Conservation (phyloP, 2,888 invertebrate species). For the Serrognathus titanus region DNA sequence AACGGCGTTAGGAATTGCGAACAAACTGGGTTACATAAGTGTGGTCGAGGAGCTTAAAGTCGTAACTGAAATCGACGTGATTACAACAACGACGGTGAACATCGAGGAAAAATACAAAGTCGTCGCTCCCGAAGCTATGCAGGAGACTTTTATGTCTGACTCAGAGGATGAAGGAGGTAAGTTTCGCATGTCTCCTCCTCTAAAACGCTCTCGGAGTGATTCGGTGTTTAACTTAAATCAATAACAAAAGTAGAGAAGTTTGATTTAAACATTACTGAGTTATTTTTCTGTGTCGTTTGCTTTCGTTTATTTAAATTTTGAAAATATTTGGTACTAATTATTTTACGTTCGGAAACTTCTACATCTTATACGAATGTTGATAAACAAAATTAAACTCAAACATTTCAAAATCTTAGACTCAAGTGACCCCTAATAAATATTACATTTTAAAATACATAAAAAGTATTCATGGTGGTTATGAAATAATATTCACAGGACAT, state of each 20-base stretch:
- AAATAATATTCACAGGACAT: too few species aligned
- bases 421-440: too few species aligned
- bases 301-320: slow-evolving; percentile 10
- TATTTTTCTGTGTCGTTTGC: slow-evolving; percentile 13
- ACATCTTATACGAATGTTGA: too few species aligned
- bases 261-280: not conserved
- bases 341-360: not conserved
- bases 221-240: not conserved
- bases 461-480: too few species aligned
- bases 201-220: not conserved
- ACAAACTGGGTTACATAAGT: slow-evolving; percentile 94
- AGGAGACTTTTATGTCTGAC: slow-evolving; percentile 97
- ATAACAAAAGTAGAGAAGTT: slow-evolving; percentile 1
- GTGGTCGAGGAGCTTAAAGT: slow-evolving; percentile 95
- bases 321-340: slow-evolving; percentile 9
- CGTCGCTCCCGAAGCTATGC: slow-evolving; percentile 97
- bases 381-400: too few species aligned
- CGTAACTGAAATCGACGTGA: slow-evolving; percentile 71
- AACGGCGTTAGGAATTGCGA: slow-evolving; percentile 94
- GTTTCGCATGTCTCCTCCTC: slow-evolving; percentile 35
- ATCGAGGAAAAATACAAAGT: slow-evolving; percentile 95
- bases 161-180: slow-evolving; percentile 97
- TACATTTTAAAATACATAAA: too few species aligned
- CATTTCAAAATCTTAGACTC: too few species aligned
- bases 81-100: slow-evolving; percentile 57